Conservation (phyloP, 1,140 invertebrate species). For the Trichonephila inaurata region DNA sequence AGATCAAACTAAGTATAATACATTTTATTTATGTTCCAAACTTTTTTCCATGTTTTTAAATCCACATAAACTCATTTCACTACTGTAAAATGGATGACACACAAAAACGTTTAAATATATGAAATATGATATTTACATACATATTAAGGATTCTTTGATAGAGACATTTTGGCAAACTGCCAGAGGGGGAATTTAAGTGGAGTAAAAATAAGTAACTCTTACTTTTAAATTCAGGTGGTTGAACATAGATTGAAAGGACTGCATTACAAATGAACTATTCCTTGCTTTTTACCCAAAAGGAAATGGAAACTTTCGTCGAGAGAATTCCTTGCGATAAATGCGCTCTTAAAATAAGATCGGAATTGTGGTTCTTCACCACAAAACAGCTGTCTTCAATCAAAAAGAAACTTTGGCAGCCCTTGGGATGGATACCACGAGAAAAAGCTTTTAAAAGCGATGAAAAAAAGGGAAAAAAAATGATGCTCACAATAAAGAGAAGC, state of each 20-base stretch:
- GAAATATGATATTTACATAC: slow-evolving; percentile 8
- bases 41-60: too few relatives aligned
- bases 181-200: not conserved
- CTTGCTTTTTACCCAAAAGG: not conserved
- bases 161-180: not conserved
- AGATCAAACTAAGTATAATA: too few relatives aligned
- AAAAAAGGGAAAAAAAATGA: not conserved
- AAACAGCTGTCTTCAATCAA: not conserved
- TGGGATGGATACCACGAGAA: not conserved
- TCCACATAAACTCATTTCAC: too few relatives aligned
- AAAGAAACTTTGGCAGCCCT: not conserved
- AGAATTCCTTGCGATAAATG: slow-evolving; percentile 4
- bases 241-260: not conserved
- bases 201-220: not conserved
- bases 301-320: not conserved
- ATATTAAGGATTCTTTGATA: not conserved
- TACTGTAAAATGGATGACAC: too few relatives aligned
- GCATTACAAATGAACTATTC: not conserved
- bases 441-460: not conserved
- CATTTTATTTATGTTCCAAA: too few relatives aligned
- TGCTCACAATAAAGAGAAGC: not conserved
- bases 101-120: not conserved
- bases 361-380: not conserved
- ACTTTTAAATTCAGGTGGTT: not conserved
- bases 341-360: not conserved